A percentile compares a stretch with the other conserved stretches of the same genome.
phyloP scores from a whole-genome alignment of 2,797 vertebrate genomes.

The Microchirus variegatus region DNA sequence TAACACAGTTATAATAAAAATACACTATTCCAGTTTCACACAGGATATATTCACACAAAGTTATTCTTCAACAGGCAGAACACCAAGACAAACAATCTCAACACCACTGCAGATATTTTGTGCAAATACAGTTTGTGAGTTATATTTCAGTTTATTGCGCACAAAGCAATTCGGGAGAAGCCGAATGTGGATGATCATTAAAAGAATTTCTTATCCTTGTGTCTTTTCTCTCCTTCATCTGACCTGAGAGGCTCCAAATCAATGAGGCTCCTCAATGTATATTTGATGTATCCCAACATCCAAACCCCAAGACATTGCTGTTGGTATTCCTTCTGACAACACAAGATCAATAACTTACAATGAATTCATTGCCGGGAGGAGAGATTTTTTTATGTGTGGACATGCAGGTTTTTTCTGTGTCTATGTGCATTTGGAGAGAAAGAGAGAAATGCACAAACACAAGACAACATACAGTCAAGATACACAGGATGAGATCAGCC shows the following conservation, averaged over 20 bases:
- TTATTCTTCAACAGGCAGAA: too few species aligned
- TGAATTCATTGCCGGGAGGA: conserved; percentile 32
- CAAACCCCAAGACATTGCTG: conserved; percentile 47
- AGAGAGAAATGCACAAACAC: conserved; percentile 19
- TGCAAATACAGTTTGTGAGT: conserved; percentile 3
- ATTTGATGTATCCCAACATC: conserved; percentile 65
- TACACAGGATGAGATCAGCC: not conserved
- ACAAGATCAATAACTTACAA: conserved; percentile 55
- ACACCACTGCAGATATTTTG: too few species aligned
- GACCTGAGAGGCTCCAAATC: conserved; percentile 23
- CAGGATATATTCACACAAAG: too few species aligned
- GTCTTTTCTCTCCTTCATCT: conserved; percentile 4
- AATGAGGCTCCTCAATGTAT: conserved; percentile 60
- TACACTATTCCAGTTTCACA: too few species aligned
- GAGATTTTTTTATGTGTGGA: conserved; percentile 4
- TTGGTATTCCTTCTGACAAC: conserved; percentile 47
- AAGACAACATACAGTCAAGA: conserved; percentile 1
- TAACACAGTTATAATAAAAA: too few species aligned
- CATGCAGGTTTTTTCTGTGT: not conserved
- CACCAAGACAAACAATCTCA: too few species aligned
- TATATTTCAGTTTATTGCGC: conserved; percentile 3
- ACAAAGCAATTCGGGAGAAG: conserved; percentile 12
- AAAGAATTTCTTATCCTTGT: conserved; percentile 6
- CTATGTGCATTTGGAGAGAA: not conserved
- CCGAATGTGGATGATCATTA: conserved; percentile 6